A percentile compares a stretch with the other conserved stretches of the same genome.
Conservation (phyloP, 2,888 invertebrate species). For the Pterostichus madidus region DNA sequence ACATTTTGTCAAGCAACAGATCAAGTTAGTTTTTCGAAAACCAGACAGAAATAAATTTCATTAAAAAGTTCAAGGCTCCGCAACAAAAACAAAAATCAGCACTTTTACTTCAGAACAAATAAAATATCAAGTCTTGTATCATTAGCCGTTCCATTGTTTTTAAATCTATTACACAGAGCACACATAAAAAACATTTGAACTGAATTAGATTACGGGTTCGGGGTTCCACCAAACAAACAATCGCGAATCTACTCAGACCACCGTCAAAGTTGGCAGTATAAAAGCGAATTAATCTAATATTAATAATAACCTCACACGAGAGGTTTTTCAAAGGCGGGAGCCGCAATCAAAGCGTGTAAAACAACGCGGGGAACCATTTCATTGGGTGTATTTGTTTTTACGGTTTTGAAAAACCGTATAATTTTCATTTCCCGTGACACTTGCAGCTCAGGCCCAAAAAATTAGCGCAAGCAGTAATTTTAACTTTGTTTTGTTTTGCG, state of each 20-base stretch:
- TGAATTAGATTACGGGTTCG: slow-evolving; percentile 63
- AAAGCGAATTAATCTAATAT: slow-evolving; percentile 62
- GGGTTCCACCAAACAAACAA: slow-evolving; percentile 42
- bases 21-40: too few relatives aligned
- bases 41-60: too few relatives aligned
- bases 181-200: slow-evolving; percentile 51
- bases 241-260: slow-evolving; percentile 59
- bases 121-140: neutral
- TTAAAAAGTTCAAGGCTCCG: too few relatives aligned
- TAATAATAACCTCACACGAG: slow-evolving; percentile 57
- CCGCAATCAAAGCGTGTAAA: slow-evolving; percentile 41
- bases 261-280: slow-evolving; percentile 29
- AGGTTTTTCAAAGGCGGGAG: slow-evolving; percentile 43
- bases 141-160: slow-evolving; percentile 6
- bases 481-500: slow-evolving; percentile 21
- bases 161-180: slow-evolving; percentile 4
- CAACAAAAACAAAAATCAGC: too few relatives aligned
- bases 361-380: slow-evolving; percentile 30
- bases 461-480: slow-evolving; percentile 51
- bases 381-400: slow-evolving; percentile 61
- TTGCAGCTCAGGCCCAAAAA: slow-evolving; percentile 39
- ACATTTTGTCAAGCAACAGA: too few relatives aligned
- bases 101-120: neutral
- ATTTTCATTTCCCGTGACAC: slow-evolving; percentile 52
- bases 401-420: slow-evolving; percentile 54